Evolutionary conservation across 2,888 invertebrate species (phyloP).

Genomic region (Auanema sp.): DNA sequence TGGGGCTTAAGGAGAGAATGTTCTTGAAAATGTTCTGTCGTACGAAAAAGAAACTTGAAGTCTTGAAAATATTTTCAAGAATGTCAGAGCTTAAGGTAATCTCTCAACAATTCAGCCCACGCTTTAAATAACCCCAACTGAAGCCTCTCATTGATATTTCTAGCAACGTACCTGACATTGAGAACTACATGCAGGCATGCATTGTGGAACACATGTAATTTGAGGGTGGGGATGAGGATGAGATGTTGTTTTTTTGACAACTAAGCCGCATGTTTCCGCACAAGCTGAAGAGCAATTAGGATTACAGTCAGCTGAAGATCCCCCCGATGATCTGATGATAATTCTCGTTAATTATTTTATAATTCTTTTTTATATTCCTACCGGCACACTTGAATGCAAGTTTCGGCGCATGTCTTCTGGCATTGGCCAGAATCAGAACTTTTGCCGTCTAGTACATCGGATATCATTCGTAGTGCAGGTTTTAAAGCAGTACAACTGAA

Average conservation of each 20-base stretch:
- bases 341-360: not conserved
- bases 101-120: no score
- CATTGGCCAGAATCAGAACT: constrained; percentile 9
- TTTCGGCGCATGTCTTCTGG: constrained; percentile 20
- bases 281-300: constrained; percentile 37
- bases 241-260: constrained; percentile 7
- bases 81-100: not conserved
- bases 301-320: constrained; percentile 31
- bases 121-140: no score
- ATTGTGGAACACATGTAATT: constrained; percentile 27
- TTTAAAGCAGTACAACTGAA: constrained; percentile 20
- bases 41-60: not conserved
- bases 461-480: constrained; percentile 17
- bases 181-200: constrained; percentile 34
- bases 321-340: constrained; percentile 29
- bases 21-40: not conserved
- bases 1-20: no score
- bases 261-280: constrained; percentile 37
- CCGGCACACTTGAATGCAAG: constrained; percentile 19
- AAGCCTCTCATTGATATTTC: no score
- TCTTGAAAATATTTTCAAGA: not conserved
- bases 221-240: not conserved
- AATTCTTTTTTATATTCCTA: constrained; percentile 4
- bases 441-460: constrained; percentile 16
- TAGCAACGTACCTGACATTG: constrained; percentile 28